A percentile compares a stretch with the other conserved stretches of the same genome.
Evolutionary conservation across 1,140 invertebrate genomes (phyloP).

Genomic region (Halyomorpha halys): DNA sequence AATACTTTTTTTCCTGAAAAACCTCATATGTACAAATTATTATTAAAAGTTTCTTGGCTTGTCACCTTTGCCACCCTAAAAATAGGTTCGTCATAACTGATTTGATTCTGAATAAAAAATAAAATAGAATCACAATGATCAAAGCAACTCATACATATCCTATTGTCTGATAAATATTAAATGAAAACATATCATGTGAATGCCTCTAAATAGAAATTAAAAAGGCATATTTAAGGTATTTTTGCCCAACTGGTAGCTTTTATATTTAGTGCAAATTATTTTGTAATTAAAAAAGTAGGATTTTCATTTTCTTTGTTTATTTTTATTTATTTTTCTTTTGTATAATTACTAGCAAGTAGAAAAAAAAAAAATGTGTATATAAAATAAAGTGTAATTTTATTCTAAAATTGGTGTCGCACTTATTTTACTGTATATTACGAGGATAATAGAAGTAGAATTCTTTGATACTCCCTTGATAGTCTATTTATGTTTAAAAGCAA

Average conservation of each 20-base stretch:
- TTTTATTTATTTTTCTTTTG: conserved; percentile 1
- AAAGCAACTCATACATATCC: too few relatives aligned
- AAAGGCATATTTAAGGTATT: conserved; percentile 1
- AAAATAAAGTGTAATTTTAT: conserved; percentile 12
- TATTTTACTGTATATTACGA: background rate
- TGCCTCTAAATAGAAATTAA: background rate
- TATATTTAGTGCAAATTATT: conserved; percentile 4
- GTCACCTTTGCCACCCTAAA: too few relatives aligned
- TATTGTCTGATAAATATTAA: too few relatives aligned
- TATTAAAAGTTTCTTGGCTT: too few relatives aligned
- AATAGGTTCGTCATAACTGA: too few relatives aligned
- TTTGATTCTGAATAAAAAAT: too few relatives aligned
- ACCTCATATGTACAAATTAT: too few relatives aligned
- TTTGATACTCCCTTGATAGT: conserved; percentile 7
- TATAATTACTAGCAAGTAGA: conserved; percentile 1
- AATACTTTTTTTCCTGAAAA: too few relatives aligned
- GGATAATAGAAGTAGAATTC: background rate
- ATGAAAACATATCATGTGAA: conserved; percentile 4
- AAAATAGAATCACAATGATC: too few relatives aligned
- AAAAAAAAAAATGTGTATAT: conserved; percentile 4
- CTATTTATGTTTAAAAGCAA: conserved; percentile 8
- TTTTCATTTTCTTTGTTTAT: background rate
- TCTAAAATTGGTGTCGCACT: conserved; percentile 16
- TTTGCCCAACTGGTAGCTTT: conserved; percentile 10
- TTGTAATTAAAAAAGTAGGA: too few relatives aligned